A percentile compares a stretch with the other conserved stretches of the same genome.
Conservation (phyloP, 2,113 vertebrate genomes). For the Malurus alboscapulatus region DNA sequence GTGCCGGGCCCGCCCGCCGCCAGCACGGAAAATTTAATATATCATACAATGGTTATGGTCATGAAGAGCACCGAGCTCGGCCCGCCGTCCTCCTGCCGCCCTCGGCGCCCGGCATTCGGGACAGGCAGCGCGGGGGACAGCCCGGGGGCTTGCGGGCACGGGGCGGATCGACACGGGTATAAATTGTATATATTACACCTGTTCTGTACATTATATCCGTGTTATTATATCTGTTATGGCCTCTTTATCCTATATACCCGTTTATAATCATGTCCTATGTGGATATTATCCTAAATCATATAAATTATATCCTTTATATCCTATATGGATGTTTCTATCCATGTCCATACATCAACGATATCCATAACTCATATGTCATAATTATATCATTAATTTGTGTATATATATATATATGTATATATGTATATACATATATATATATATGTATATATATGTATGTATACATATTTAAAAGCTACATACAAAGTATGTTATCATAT, state of each 20-base stretch:
- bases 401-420: too few relatives aligned
- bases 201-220: fast-evolving
- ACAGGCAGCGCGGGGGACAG: not conserved
- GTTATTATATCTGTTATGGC: fast-evolving
- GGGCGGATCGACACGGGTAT: too few relatives aligned
- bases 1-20: not conserved
- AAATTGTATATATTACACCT: not conserved
- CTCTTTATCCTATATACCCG: too few relatives aligned
- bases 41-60: fast-evolving
- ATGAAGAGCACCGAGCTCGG: not conserved
- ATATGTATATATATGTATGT: not conserved
- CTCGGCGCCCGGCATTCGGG: not conserved
- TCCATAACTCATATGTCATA: too few relatives aligned
- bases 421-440: too few relatives aligned
- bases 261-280: too few relatives aligned
- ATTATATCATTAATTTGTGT: too few relatives aligned
- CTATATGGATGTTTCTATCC: not conserved
- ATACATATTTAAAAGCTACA: not conserved
- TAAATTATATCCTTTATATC: not conserved
- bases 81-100: not conserved
- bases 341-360: not conserved
- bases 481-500: not conserved
- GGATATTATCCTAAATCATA: not conserved
- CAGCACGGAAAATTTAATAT: too few relatives aligned
- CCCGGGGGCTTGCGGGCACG: not conserved